Evolutionary conservation across 2,113 vertebrate genomes (phyloP), one percentile per base, ranked within the genome.

Genomic region (Collichthys lucidus): DNA sequence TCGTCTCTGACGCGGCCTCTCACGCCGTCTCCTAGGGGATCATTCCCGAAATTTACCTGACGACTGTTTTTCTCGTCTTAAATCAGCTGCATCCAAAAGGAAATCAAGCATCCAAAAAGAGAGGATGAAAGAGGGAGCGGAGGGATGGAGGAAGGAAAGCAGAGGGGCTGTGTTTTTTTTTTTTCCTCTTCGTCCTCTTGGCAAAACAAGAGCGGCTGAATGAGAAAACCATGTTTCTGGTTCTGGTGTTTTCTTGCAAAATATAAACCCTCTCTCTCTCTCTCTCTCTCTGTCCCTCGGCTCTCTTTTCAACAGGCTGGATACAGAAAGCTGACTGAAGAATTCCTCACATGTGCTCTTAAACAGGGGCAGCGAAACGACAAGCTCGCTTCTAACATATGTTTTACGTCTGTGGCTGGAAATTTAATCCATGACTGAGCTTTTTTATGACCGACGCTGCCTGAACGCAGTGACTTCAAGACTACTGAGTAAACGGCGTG

Each of bases 41-140:
- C 83, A 69, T 22, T 82, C 69, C 35, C 68, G 8, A 72, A 74
- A 82, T 74, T 55, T 70, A 24, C 80, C 19, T 83, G 84, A 90
- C 87, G 83, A 74, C 87, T 84, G 90, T 74, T 88, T 77, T 89
- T 88, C 71, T 80, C 75, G 85, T 91, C 73, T 67, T 26, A 26
- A 64, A 91, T 85, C 85, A 78, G 70, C 77, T 50, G 31, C 55
- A 81, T 80, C 70, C 47, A 16, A 20, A 20, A 24, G 19, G 64
- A 84, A 86, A 80, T 73, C 71, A 68, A 77, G 82, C 40, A 11
- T 8, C 56, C 24, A 47, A 66, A 74, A 68, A 11, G 56, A 49
- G 44, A 63, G 56, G 29, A 73, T 65, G 60, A 77, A 79, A 63
- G 44, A 63, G 44, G 57, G 26, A 60, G 57, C 19, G 22, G 46